These are phyloP conservation scores for Nesidiocoris tenuis DNA, from an alignment of 2,888 invertebrate genomes.

Conservation along the genomic window DNA sequence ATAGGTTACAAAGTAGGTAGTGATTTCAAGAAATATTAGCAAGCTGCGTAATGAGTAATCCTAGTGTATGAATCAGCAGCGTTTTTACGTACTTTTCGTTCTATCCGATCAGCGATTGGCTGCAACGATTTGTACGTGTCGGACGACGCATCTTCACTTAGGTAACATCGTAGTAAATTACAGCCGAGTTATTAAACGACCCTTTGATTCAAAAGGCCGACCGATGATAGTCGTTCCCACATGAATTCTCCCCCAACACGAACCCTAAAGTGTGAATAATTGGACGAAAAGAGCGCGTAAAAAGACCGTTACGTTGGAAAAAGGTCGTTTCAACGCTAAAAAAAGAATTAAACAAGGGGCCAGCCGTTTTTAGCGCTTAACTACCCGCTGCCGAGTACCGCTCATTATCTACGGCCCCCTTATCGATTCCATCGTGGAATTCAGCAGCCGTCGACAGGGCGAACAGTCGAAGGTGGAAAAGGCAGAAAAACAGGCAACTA, in stretches of 20 bases:
- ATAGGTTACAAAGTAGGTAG: no score
- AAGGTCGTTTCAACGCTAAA: background rate
- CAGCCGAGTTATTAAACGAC: no score
- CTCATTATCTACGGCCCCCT: background rate
- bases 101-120: no score
- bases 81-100: no score
- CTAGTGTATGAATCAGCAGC: no score
- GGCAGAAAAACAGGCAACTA: conserved; percentile 2
- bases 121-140: no score
- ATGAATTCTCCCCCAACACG: background rate
- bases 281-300: background rate
- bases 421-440: background rate
- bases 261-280: background rate
- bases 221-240: background rate
- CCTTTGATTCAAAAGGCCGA: no score
- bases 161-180: no score
- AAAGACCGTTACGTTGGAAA: background rate
- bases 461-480: background rate
- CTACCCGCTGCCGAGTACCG: background rate
- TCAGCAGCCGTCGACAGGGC: background rate
- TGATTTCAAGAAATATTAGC: no score
- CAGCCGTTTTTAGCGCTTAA: background rate
- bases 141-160: no score
- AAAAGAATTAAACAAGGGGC: no score
- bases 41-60: no score